A percentile compares a stretch with the other conserved stretches of the same genome.
phyloP scores from a whole-genome alignment of 2,113 vertebrate genomes.

The Callithrix jacchus region DNA sequence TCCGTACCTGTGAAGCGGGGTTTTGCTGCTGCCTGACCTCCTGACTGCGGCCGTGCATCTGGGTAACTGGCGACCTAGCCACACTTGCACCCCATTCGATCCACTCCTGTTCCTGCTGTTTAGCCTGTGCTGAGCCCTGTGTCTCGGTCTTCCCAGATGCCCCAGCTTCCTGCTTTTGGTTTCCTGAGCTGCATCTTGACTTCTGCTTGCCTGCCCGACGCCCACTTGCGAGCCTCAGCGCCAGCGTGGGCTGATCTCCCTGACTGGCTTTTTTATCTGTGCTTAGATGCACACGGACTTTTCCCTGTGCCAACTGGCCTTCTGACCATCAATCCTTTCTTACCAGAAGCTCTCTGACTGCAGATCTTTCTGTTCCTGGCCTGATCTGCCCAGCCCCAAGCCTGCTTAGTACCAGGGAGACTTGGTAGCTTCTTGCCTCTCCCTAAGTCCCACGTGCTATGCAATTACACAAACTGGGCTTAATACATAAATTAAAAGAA shows the following conservation, averaged over 20 bases:
- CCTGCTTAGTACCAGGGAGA: neutral
- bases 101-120: neutral
- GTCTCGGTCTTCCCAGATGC: neutral
- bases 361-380: neutral
- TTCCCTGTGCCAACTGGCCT: neutral
- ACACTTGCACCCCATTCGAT: neutral
- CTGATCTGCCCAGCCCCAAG: neutral
- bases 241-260: neutral
- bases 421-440: neutral
- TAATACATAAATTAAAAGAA: neutral
- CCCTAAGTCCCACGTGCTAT: neutral
- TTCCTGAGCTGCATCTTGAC: no score
- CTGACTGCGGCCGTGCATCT: fast-evolving
- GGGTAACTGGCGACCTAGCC: neutral
- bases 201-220: neutral
- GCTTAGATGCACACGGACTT: neutral
- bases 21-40: neutral
- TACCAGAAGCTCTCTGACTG: neutral
- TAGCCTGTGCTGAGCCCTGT: neutral
- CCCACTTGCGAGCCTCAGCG: neutral
- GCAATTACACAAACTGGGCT: neutral
- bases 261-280: neutral
- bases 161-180: neutral
- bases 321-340: neutral
- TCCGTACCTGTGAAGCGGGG: neutral